A percentile compares a stretch with the other conserved stretches of the same genome.
phyloP scores from a whole-genome alignment of 1,140 invertebrate species.

The Hypothenemus hampei region DNA sequence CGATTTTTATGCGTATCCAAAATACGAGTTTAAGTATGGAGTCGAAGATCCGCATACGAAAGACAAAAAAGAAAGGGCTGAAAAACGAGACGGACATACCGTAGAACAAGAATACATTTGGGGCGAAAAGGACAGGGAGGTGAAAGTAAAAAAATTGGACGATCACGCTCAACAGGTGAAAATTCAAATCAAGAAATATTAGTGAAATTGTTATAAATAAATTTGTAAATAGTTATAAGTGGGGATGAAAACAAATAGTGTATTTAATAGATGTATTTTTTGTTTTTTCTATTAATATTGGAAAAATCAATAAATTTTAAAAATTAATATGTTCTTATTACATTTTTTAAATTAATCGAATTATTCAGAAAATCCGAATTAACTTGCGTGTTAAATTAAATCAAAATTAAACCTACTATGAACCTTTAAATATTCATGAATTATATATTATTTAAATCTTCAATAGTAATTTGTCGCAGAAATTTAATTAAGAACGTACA shows the following conservation, averaged over 20 bases:
- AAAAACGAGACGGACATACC: slow-evolving; percentile 49
- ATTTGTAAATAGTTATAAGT: neutral
- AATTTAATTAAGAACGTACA: too few species aligned
- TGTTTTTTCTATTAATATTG: too few species aligned
- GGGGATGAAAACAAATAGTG: neutral
- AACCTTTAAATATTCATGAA: too few species aligned
- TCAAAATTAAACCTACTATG: too few species aligned
- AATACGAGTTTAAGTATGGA: slow-evolving; percentile 53
- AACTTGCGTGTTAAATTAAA: too few species aligned
- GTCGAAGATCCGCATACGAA: slow-evolving; percentile 52
- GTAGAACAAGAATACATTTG: slow-evolving; percentile 18
- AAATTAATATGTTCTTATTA: too few species aligned
- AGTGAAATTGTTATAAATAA: neutral
- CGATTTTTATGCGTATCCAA: slow-evolving; percentile 47
- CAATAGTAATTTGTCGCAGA: too few species aligned
- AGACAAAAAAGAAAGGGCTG: slow-evolving; percentile 37
- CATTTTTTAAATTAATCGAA: too few species aligned
- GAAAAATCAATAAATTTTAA: too few species aligned
- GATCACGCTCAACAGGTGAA: slow-evolving; percentile 6
- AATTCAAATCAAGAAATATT: slow-evolving; percentile 5
- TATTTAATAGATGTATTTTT: too few species aligned
- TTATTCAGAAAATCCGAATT: too few species aligned
- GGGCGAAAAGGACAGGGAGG: slow-evolving; percentile 36
- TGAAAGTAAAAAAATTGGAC: slow-evolving; percentile 14
- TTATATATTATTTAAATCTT: too few species aligned